Conservation (phyloP, 2,113 vertebrate genomes). For the Tragelaphus buxtoni region DNA sequence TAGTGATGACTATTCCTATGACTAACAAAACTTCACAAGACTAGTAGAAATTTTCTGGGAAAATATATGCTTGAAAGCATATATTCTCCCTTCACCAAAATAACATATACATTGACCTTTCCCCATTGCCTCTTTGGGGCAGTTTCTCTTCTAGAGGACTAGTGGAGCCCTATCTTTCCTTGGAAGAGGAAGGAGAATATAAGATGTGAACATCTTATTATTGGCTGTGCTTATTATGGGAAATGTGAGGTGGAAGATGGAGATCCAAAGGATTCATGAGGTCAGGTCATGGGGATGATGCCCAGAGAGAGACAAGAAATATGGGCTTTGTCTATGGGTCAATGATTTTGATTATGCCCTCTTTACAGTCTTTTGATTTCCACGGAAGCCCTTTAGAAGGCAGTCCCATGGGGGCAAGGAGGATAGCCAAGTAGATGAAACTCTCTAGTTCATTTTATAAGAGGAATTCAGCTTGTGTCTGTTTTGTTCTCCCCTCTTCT, state of each 20-base stretch:
- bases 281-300: not conserved
- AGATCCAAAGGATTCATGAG: not conserved
- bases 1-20: not conserved
- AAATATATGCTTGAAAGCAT: not conserved
- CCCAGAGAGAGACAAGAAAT: not conserved
- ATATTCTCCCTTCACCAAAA: not conserved
- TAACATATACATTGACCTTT: not conserved
- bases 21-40: not conserved
- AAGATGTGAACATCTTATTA: not conserved
- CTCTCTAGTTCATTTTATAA: not conserved
- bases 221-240: not conserved
- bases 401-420: rapidly evolving
- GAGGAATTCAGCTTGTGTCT: not conserved
- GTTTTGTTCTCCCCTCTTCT: not conserved
- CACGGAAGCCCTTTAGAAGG: not conserved
- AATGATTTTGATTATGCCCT: not conserved
- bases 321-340: not conserved
- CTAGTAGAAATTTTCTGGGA: not conserved
- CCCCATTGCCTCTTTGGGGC: not conserved
- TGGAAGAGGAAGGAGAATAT: not conserved
- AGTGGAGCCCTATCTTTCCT: not conserved
- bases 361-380: not conserved
- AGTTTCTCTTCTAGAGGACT: not conserved
- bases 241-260: not conserved
- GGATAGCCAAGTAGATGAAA: not conserved